Evolutionary conservation across 2,113 vertebrate species (phyloP).

Genomic region (Cyanoliseus patagonus): DNA sequence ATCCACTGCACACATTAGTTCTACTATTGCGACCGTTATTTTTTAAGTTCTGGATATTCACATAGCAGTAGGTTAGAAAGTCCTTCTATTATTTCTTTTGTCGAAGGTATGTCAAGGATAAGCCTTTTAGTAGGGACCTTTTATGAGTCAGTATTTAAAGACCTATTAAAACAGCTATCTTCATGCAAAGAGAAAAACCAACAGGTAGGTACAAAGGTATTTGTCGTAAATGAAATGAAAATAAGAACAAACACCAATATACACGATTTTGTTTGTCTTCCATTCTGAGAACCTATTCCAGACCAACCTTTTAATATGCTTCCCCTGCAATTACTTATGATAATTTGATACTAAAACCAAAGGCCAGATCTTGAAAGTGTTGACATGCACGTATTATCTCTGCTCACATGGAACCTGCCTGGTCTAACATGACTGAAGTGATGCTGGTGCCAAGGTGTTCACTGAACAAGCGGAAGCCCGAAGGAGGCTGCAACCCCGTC

Average conservation of each 20-base stretch:
- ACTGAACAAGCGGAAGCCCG: neutral
- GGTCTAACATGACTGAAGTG: neutral
- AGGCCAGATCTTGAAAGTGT: neutral
- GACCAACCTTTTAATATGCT: neutral
- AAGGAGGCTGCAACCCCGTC: neutral
- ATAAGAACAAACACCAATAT: neutral
- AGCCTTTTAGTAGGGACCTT: neutral
- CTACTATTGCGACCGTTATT: neutral
- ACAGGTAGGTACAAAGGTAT: neutral
- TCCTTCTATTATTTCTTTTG: neutral
- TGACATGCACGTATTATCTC: neutral
- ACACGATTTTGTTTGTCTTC: neutral
- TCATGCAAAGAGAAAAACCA: neutral
- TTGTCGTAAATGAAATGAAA: neutral
- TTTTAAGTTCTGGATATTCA: neutral
- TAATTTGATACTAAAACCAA: neutral
- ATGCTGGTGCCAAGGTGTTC: neutral
- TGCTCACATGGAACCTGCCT: neutral
- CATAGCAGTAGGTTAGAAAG: neutral
- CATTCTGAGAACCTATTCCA: neutral
- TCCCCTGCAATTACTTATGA: neutral
- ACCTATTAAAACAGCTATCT: neutral
- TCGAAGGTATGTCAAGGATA: neutral
- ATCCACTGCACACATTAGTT: neutral
- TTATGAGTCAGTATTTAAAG: neutral